Conservation (phyloP, 2,797 vertebrate species). For the Semotilus atromaculatus region DNA sequence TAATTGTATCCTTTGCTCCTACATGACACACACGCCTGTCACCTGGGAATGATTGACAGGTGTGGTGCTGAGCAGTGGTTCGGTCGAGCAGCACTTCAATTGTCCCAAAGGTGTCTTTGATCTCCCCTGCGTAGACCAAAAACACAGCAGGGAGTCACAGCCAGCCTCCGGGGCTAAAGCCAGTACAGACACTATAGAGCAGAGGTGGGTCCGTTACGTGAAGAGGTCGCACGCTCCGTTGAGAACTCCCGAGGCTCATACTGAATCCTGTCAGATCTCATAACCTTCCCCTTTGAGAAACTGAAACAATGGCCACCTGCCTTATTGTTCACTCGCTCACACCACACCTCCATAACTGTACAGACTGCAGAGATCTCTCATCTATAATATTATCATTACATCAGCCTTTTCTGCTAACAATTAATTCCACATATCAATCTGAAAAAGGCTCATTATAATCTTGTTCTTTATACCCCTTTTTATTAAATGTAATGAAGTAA, state of each 20-base stretch:
- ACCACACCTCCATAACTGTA: constrained; percentile 8
- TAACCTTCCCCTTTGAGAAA: constrained; percentile 53
- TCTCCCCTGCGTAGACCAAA: constrained; percentile 82
- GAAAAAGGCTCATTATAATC: neutral
- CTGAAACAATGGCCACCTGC: constrained; percentile 45
- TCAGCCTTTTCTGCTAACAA: constrained; percentile 9
- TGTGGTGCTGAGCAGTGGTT: constrained; percentile 66
- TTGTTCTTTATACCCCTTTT: neutral
- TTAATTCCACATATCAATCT: neutral
- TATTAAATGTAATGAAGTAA: neutral
- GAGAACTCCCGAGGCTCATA: constrained; percentile 49
- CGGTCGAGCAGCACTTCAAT: constrained; percentile 76
- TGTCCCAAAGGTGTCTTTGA: constrained; percentile 90
- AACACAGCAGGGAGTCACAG: constrained; percentile 81
- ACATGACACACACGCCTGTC: constrained; percentile 50
- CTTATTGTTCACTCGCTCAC: constrained; percentile 19
- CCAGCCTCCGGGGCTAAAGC: constrained; percentile 76
- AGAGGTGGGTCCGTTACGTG: constrained; percentile 58
- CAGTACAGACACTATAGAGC: constrained; percentile 68
- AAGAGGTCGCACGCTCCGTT: constrained; percentile 46
- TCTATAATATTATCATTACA: neutral
- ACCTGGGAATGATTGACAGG: constrained; percentile 75
- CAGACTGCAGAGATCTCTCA: neutral
- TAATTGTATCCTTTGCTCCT: constrained; percentile 37
- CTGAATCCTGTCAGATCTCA: constrained; percentile 59